Evolutionary conservation across 2,113 vertebrate species (phyloP).

Genomic region (Ellobius talpinus): DNA sequence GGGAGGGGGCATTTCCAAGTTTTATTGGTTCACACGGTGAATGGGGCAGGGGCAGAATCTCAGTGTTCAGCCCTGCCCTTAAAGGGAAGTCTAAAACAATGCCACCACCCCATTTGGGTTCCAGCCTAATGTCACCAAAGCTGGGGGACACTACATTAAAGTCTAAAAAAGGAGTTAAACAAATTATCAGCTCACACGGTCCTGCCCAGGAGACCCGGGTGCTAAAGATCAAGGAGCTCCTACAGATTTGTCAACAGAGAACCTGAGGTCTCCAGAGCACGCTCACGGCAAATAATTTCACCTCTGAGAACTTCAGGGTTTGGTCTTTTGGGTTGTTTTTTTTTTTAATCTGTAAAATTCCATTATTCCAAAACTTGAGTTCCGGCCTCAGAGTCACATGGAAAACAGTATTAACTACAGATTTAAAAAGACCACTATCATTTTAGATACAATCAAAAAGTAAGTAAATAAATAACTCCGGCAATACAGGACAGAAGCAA

Average conservation of each 20-base stretch:
- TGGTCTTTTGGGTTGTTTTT: too few relatives aligned
- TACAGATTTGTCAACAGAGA: background rate
- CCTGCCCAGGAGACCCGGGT: background rate
- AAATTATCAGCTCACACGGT: conserved; percentile 25
- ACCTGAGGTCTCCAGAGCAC: conserved; percentile 13
- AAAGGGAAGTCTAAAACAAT: conserved; percentile 45
- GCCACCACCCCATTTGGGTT: conserved; percentile 38
- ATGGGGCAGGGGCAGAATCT: background rate
- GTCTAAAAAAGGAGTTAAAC: background rate
- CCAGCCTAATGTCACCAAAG: conserved; percentile 38
- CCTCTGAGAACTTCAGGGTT: background rate
- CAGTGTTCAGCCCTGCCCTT: background rate
- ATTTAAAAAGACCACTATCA: background rate
- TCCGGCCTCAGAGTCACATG: conserved; percentile 9
- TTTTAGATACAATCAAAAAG: conserved; percentile 41
- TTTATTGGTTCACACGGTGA: background rate
- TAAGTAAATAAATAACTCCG: background rate
- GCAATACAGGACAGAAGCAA: background rate
- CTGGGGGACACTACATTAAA: background rate
- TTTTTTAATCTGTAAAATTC: conserved; percentile 55
- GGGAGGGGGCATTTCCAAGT: conserved; percentile 28
- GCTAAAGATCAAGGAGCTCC: background rate
- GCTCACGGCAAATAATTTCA: background rate
- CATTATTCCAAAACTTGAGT: conserved; percentile 48
- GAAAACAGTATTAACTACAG: conserved; percentile 31